A percentile compares a stretch with the other conserved stretches of the same genome.
Conservation (phyloP, 2,797 vertebrate genomes). For the Ataeniobius toweri region DNA sequence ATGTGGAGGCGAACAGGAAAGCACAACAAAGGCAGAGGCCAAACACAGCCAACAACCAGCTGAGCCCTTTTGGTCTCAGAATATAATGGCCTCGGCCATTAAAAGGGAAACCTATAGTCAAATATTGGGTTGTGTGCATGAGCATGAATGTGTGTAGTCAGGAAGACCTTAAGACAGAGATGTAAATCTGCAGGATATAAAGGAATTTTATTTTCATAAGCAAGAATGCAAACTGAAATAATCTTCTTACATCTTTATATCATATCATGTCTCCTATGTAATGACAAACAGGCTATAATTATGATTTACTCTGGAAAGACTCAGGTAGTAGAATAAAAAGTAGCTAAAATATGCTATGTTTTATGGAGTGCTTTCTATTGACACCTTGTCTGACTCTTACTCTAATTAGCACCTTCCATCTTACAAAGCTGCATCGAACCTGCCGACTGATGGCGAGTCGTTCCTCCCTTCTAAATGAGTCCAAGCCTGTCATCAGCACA, state of each 20-base stretch:
- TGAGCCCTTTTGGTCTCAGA: conserved; percentile 41
- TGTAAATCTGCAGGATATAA: conserved; percentile 25
- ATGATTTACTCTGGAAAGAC: conserved; percentile 19
- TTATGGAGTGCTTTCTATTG: conserved; percentile 58
- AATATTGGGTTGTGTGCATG: conserved; percentile 60
- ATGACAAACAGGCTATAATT: conserved; percentile 5
- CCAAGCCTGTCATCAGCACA: conserved; percentile 43
- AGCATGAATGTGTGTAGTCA: conserved; percentile 31
- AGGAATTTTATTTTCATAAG: conserved; percentile 29
- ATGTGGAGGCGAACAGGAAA: conserved; percentile 46
- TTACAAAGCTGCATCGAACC: conserved; percentile 56
- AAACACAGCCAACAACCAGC: conserved; percentile 54
- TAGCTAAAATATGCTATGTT: conserved; percentile 9
- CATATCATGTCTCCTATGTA: conserved; percentile 32
- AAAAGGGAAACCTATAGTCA: conserved; percentile 60
- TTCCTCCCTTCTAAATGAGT: conserved; percentile 49
- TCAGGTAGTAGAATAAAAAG: background rate
- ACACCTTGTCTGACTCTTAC: conserved; percentile 62
- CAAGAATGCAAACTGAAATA: conserved; percentile 30
- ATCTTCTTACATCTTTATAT: conserved; percentile 30
- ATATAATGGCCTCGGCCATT: conserved; percentile 72
- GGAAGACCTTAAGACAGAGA: conserved; percentile 19
- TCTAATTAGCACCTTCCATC: conserved; percentile 70
- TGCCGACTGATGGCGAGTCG: conserved; percentile 25
- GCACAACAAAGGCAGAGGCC: conserved; percentile 65